These are phyloP conservation scores for Hemiscyllium ocellatum DNA, from an alignment of 2,113 vertebrate species.

Conservation along the genomic window DNA sequence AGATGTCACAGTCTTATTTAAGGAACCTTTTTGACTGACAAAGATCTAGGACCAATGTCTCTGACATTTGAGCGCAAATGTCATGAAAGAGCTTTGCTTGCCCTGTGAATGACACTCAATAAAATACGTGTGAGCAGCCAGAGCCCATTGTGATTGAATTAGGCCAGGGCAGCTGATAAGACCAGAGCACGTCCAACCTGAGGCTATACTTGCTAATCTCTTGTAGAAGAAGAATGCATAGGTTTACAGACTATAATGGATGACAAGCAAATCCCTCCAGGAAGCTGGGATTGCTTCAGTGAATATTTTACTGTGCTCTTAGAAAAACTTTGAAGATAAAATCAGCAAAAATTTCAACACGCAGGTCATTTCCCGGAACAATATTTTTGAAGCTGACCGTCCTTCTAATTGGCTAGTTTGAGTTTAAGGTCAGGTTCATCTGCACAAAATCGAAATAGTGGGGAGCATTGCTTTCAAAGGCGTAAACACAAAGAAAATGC, in stretches of 20 bases:
- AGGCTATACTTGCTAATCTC: constrained; percentile 15
- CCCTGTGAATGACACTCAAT: constrained; percentile 9
- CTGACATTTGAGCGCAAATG: constrained; percentile 27
- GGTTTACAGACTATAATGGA: background rate
- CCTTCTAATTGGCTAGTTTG: background rate
- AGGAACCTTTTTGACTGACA: constrained; percentile 19
- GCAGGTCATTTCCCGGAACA: too few relatives aligned
- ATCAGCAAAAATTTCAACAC: background rate
- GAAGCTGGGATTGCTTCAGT: background rate
- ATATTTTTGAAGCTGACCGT: background rate
- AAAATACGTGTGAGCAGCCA: background rate
- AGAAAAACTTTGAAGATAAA: background rate
- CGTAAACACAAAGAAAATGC: background rate
- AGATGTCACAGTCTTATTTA: background rate
- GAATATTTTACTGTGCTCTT: constrained; percentile 12
- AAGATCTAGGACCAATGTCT: background rate
- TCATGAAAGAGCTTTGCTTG: constrained; percentile 4
- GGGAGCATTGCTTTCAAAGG: background rate
- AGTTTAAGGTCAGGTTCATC: background rate
- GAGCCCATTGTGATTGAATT: background rate
- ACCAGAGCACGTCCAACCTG: constrained; percentile 20
- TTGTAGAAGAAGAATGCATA: background rate
- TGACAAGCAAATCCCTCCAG: background rate
- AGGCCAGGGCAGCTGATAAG: constrained; percentile 30
- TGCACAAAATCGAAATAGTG: background rate